Base-by-base conservation (phyloP, 2,113 vertebrate species). In the Nannobrachium achirus region DNA sequence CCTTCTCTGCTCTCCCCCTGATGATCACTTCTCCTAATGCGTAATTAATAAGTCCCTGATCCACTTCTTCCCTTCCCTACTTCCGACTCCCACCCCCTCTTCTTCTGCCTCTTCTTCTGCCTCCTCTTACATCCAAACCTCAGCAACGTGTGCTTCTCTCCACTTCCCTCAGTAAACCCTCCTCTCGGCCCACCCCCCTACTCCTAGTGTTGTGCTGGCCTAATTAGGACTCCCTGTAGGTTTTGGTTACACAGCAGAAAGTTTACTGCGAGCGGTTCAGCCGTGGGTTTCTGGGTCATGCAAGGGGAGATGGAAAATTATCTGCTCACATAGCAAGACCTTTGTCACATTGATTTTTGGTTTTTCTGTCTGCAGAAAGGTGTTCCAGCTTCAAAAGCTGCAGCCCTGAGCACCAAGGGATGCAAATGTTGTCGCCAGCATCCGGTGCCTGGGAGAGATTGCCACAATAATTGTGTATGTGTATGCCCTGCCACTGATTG, bases 191-290 rank as follows among this genome's bases (percentile, higher is more conserved):
- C 40, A 11, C 1, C 61, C 73, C 44, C 59, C 49, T 60, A 50
- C 58, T 69, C 16, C 19, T 66, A 15, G 53, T 56, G 53, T 80
- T 71, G 56, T 80, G 52, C 69, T 84, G 69, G 79, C 78, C 79
- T 88, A 84, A 89, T 89, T 89, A 88, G 78, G 79, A 79, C 81
- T 61, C 66, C 87, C 90, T 79, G 38, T 70, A 80, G 86, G 78
- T 84, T 77, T 75, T 71, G 44, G 69, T 81, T 81, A 69, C 80
- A 86, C 76, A 84, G 81, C 46, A 78, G 56, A 73, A 71, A 78
- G 71, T 86, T 89, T 83, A 79, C 68, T 40, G 63, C 13, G 61
- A 83, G 72, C 60, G 66, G 88, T 91, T 91, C 89, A 91, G 74
- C 41, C 16, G 50, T 48, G 53, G 86, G 84, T 91, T 92, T 91